Evolutionary conservation across 1,140 invertebrate species (phyloP).

Genomic region (Prorops nasuta): DNA sequence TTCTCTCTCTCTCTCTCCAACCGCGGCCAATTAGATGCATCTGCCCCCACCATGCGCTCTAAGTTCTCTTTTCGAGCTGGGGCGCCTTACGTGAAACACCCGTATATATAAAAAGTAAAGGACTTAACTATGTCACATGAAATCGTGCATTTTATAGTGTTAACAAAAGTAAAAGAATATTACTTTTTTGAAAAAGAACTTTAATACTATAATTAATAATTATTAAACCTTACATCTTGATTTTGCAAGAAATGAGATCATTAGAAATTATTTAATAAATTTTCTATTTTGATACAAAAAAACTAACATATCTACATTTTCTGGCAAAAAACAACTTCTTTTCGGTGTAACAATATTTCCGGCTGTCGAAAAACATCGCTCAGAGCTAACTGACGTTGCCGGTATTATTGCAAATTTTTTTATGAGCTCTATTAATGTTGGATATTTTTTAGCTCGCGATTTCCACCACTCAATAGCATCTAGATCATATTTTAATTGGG

Average conservation of each 20-base stretch:
- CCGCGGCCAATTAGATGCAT: no score
- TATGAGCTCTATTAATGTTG: constrained; percentile 4
- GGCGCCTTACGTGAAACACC: no score
- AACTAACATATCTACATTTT: constrained; percentile 20
- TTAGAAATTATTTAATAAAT: neutral
- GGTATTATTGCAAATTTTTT: constrained; percentile 11
- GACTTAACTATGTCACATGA: no score
- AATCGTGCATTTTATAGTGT: no score
- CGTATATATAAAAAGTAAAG: no score
- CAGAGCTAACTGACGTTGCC: constrained; percentile 17
- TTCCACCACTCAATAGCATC: constrained; percentile 17
- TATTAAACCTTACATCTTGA: neutral
- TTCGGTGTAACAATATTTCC: constrained; percentile 19
- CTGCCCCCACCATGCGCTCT: no score
- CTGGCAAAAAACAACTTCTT: constrained; percentile 8
- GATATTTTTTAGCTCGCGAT: constrained; percentile 7
- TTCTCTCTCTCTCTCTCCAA: no score
- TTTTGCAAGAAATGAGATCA: neutral
- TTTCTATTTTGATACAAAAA: constrained; percentile 19
- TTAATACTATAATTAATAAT: no score
- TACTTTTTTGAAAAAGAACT: no score
- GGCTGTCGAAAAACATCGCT: constrained; percentile 13
- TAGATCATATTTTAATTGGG: constrained; percentile 7
- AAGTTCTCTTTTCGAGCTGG: no score
- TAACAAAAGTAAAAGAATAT: no score